Base-by-base conservation (phyloP, 2,888 invertebrate species). In the Napeogenes inachia region DNA sequence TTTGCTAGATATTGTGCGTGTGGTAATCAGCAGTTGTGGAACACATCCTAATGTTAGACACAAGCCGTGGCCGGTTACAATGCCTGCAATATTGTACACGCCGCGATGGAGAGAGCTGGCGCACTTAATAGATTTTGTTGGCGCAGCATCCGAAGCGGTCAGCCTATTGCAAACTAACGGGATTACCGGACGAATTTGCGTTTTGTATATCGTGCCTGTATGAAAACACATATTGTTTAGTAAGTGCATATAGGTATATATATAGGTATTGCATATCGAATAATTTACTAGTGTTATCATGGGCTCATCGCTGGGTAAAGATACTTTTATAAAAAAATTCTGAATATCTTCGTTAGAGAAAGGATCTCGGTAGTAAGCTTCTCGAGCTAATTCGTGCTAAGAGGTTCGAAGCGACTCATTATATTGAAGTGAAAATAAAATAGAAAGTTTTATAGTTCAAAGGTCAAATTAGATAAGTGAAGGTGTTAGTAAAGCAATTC, bases 1-100 rank as follows among this genome's bases (percentile, higher is more conserved):
- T 92, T 91, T 91, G 89, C 85, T 82, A 84, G 91, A 87, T 91
- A 91, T 91, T 90, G 91, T 91, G 89, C 90, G 91, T 89, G 87
- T 77, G 83, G 82, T 89, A 88, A 89, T 89, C 87, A 84, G 82
- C 79, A 82, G 80, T 77, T 77, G 84, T 79, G 76, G 80, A 77
- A 79, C 81, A 80, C 79, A 81, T 73, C 76, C 79, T 77, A 76
- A 72, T 79, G 84, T 80, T 81, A 84, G 82, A 75, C 81, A 81
- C 77, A 77, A 78, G 72, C 77, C 70, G 76, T 70, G 76, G 74
- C 74, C 77, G 77, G 76, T 74, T 80, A 80, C 82, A 84, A 79
- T 76, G 80, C 76, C 76, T 78, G 82, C 81, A 87, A 87, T 87
- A 86, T 81, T 75, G 82, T 79, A 80, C 47, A 47, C 78, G 84